phyloP scores from a whole-genome alignment of 2,113 vertebrate genomes.

The Triplophysa dalaica region DNA sequence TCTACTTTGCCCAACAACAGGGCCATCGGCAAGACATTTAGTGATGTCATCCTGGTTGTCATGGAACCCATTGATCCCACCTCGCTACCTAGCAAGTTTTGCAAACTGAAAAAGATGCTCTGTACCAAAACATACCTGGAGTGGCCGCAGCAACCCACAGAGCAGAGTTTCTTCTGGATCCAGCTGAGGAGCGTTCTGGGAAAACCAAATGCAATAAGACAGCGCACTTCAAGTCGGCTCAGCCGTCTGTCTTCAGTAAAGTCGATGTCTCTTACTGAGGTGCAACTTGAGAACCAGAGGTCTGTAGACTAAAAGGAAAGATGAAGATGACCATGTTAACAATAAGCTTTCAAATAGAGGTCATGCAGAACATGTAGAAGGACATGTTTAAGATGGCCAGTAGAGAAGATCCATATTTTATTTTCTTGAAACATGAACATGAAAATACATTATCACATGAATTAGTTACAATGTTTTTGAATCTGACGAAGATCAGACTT shows the following conservation, averaged over 20 bases:
- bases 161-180: conserved; percentile 80
- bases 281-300: conserved; percentile 34
- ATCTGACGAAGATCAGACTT: background rate
- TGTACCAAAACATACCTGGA: conserved; percentile 82
- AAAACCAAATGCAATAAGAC: conserved; percentile 51
- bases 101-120: conserved; percentile 80
- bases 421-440: background rate
- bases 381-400: background rate
- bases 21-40: conserved; percentile 75
- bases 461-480: background rate
- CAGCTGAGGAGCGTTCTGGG: conserved; percentile 79
- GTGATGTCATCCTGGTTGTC: conserved; percentile 79
- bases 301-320: background rate
- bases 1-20: conserved; percentile 87
- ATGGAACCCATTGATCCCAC: conserved; percentile 76
- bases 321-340: conserved; percentile 9
- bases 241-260: conserved; percentile 46
- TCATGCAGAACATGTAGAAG: conserved; percentile 1
- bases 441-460: too few relatives aligned
- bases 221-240: conserved; percentile 35
- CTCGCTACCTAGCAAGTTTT: conserved; percentile 80
- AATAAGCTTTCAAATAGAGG: background rate
- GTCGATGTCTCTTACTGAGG: conserved; percentile 47
- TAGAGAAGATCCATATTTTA: background rate
- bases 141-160: conserved; percentile 77